These are phyloP conservation scores for Dendrolimus houi DNA, from an alignment of 2,888 invertebrate species.

Conservation along the genomic window DNA sequence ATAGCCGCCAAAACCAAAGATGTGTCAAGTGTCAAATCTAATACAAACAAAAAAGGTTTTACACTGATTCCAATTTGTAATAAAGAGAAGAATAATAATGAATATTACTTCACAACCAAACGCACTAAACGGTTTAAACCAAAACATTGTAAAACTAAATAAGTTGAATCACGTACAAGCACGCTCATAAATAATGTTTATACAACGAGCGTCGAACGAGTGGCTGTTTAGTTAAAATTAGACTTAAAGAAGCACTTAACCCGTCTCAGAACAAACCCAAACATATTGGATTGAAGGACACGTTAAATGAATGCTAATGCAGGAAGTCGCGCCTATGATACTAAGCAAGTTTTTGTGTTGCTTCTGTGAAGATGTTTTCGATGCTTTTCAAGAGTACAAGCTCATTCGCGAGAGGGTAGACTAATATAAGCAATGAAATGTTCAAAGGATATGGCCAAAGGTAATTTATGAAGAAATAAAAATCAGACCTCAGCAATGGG, in stretches of 20 bases:
- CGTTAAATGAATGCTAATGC: background rate
- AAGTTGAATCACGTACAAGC: background rate
- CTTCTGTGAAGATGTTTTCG: too few relatives aligned
- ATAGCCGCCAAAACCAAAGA: too few relatives aligned
- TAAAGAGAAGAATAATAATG: background rate
- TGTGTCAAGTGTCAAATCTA: too few relatives aligned
- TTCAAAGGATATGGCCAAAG: too few relatives aligned
- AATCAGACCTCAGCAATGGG: too few relatives aligned
- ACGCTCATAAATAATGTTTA: constrained; percentile 1
- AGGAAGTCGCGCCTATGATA: background rate
- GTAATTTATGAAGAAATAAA: too few relatives aligned
- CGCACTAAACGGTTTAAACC: background rate
- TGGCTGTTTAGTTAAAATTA: constrained; percentile 24
- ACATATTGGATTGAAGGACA: constrained; percentile 12
- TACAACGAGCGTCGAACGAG: constrained; percentile 4
- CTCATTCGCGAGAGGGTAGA: too few relatives aligned
- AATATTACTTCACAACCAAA: background rate
- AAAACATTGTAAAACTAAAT: background rate
- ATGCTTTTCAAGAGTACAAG: too few relatives aligned
- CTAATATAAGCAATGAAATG: too few relatives aligned
- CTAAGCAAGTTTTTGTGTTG: too few relatives aligned
- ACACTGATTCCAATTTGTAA: too few relatives aligned
- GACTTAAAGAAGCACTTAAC: constrained; percentile 25
- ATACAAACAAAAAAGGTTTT: too few relatives aligned
- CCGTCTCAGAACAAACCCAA: constrained; percentile 11